Conservation (phyloP, 2,888 invertebrate genomes). For the Petrophora chlorosata region DNA sequence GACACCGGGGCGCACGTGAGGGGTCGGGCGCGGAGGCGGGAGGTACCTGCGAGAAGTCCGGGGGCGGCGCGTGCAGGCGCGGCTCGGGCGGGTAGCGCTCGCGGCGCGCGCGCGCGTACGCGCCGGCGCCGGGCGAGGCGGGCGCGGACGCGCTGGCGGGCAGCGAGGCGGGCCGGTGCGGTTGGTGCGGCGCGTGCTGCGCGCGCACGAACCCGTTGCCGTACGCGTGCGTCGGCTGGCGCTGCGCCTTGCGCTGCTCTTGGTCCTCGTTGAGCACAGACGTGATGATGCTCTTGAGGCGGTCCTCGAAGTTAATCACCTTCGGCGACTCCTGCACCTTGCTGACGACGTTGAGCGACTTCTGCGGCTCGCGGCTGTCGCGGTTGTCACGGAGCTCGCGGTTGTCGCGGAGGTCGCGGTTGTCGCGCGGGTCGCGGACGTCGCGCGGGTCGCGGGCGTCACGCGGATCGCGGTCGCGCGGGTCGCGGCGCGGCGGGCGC, state of each 20-base stretch:
- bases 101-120: constrained; percentile 48
- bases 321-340: constrained; percentile 90
- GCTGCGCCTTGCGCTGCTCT: constrained; percentile 61
- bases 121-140: constrained; percentile 26
- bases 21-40: constrained; percentile 41
- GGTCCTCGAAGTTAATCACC: constrained; percentile 93
- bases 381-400: constrained; percentile 48
- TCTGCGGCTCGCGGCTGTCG: constrained; percentile 69
- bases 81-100: constrained; percentile 69
- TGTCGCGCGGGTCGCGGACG: neutral
- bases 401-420: neutral
- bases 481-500: constrained; percentile 47
- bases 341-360: constrained; percentile 71
- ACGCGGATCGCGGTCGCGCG: constrained; percentile 40
- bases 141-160: constrained; percentile 24
- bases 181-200: constrained; percentile 30
- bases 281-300: constrained; percentile 93
- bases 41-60: constrained; percentile 76
- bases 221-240: constrained; percentile 54
- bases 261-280: constrained; percentile 94
- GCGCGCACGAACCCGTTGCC: constrained; percentile 61
- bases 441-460: neutral
- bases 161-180: constrained; percentile 29
- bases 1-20: too few species aligned
- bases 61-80: constrained; percentile 55